Conservation (phyloP, 2,888 invertebrate species). For the Crepidodera aurea region DNA sequence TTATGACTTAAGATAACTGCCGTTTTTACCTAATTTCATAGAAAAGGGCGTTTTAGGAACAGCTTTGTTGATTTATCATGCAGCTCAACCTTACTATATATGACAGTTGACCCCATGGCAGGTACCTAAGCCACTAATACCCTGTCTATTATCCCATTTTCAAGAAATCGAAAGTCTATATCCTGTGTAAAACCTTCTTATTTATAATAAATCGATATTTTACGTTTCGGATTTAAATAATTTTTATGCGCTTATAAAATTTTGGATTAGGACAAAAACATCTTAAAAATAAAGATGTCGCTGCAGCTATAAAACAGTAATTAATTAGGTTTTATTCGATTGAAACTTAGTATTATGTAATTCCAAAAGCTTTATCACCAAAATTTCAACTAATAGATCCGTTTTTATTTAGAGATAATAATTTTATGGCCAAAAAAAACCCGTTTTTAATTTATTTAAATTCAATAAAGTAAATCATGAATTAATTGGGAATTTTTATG, state of each 20-base stretch:
- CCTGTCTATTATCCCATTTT: neutral
- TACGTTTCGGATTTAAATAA: neutral
- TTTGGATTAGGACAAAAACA: too few species aligned
- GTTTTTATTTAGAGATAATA: neutral
- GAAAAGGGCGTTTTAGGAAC: conserved; percentile 1
- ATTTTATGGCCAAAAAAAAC: conserved; percentile 1
- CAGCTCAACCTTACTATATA: neutral
- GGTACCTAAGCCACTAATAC: conserved; percentile 12
- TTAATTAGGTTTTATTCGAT: conserved; percentile 4
- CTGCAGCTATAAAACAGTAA: too few species aligned
- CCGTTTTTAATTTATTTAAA: conserved; percentile 12
- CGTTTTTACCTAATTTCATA: neutral
- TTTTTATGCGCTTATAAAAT: conserved; percentile 3
- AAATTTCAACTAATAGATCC: conserved; percentile 4
- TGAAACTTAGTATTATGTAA: neutral
- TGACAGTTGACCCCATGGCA: neutral
- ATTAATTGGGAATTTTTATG: conserved; percentile 1
- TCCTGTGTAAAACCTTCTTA: neutral
- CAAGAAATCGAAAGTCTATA: neutral
- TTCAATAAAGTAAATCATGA: neutral
- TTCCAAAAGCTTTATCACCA: neutral
- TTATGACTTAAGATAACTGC: too few species aligned
- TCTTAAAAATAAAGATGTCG: too few species aligned
- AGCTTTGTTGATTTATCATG: neutral
- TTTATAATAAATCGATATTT: neutral